phyloP scores from a whole-genome alignment of 2,888 invertebrate genomes.

The Protophormia terraenovae region DNA sequence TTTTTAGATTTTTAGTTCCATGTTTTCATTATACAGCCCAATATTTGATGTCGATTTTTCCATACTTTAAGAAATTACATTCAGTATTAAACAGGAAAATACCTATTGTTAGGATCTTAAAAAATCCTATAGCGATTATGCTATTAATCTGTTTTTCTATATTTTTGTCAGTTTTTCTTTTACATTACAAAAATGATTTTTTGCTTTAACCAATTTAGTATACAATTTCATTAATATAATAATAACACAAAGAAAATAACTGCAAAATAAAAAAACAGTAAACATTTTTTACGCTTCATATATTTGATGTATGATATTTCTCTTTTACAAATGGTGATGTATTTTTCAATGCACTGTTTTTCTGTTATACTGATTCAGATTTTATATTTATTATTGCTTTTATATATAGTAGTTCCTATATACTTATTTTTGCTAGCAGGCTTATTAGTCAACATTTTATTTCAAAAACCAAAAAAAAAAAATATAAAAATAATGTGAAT shows the following conservation, averaged over 20 bases:
- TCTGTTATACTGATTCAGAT: not conserved
- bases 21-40: too few species aligned
- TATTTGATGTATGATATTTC: not conserved
- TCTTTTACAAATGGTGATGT: not conserved
- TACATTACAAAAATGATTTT: too few species aligned
- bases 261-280: not conserved
- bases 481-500: not conserved
- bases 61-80: too few species aligned
- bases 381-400: not conserved
- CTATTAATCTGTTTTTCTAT: too few species aligned
- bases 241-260: not conserved
- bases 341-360: not conserved
- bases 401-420: not conserved
- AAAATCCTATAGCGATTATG: too few species aligned
- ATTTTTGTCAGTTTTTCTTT: not conserved
- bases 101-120: too few species aligned
- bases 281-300: not conserved
- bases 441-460: constrained; percentile 11
- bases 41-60: too few species aligned
- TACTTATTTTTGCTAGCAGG: not conserved
- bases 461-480: not conserved
- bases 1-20: too few species aligned
- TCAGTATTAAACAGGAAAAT: too few species aligned
- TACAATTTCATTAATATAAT: constrained; percentile 7
- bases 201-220: not conserved